phyloP scores from a whole-genome alignment of 2,888 invertebrate species.

The Dasysyrphus tricinctus region DNA sequence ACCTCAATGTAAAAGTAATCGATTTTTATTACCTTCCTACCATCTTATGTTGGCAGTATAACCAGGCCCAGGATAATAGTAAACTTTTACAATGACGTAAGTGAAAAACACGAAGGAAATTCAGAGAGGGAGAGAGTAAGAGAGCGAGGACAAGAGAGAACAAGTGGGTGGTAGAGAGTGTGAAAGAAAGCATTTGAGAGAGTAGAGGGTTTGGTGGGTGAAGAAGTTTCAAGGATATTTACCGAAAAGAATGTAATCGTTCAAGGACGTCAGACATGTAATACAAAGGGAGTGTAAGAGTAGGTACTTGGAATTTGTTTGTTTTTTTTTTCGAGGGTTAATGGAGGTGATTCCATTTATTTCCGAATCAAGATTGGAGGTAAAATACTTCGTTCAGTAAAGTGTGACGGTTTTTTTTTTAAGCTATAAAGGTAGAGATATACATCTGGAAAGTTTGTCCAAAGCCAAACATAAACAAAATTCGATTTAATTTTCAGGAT shows the following conservation, averaged over 20 bases:
- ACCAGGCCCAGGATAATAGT: slow-evolving; percentile 52
- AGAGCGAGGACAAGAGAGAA: background rate
- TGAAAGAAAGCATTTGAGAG: slow-evolving; percentile 34
- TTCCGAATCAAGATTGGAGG: slow-evolving; percentile 44
- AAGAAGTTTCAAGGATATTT: slow-evolving; percentile 66
- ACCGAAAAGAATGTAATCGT: slow-evolving; percentile 58
- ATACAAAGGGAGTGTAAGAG: slow-evolving; percentile 20
- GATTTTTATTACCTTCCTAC: slow-evolving; percentile 70
- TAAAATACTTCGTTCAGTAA: background rate
- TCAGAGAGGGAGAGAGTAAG: background rate
- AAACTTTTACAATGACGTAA: slow-evolving; percentile 61
- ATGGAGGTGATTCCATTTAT: slow-evolving; percentile 63
- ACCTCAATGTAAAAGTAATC: slow-evolving; percentile 68
- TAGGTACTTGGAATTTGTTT: slow-evolving; percentile 21
- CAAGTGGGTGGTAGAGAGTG: slow-evolving; percentile 4
- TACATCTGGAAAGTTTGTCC: background rate
- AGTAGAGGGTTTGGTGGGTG: background rate
- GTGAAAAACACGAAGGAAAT: slow-evolving; percentile 1
- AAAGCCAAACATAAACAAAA: background rate
- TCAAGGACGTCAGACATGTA: slow-evolving; percentile 65
- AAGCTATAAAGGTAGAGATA: background rate
- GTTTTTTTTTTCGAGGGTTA: slow-evolving; percentile 43
- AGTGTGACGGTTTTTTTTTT: slow-evolving; percentile 15
- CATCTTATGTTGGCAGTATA: slow-evolving; percentile 38
- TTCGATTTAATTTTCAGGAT: slow-evolving; percentile 5